phyloP scores from a whole-genome alignment of 2,797 vertebrate genomes.

The Danio jaintianensis region DNA sequence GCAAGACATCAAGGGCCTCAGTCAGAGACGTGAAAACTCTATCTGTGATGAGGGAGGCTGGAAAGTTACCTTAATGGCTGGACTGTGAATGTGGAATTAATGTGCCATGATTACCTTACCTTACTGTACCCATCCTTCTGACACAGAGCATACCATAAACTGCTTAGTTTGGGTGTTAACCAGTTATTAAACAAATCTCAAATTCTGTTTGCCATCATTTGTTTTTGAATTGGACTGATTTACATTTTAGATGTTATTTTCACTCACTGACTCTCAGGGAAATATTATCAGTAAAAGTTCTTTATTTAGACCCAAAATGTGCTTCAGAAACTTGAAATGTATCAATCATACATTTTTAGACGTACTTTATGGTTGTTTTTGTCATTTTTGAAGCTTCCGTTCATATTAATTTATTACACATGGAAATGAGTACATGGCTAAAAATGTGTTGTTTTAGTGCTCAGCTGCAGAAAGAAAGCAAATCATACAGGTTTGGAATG shows the following conservation, averaged over 20 bases:
- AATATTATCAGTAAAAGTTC: too few relatives aligned
- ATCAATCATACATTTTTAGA: too few relatives aligned
- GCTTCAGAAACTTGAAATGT: too few relatives aligned
- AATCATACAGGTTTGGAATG: background rate
- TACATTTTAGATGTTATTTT: background rate
- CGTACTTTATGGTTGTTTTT: background rate
- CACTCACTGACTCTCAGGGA: too few relatives aligned
- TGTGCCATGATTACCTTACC: slow-evolving; percentile 34
- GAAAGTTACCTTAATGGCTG: slow-evolving; percentile 65
- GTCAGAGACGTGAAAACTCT: slow-evolving; percentile 64
- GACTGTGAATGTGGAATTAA: slow-evolving; percentile 47
- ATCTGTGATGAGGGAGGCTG: slow-evolving; percentile 60
- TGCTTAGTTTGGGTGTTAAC: background rate
- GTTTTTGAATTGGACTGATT: background rate
- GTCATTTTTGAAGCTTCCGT: background rate
- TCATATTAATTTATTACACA: background rate
- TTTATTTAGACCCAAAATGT: too few relatives aligned
- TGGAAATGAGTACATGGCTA: background rate
- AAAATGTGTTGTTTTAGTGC: background rate
- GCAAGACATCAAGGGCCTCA: slow-evolving; percentile 64
- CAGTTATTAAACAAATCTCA: background rate
- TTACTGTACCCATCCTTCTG: slow-evolving; percentile 43
- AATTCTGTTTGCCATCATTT: background rate
- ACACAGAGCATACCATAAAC: background rate
- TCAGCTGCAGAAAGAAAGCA: background rate